Evolutionary conservation across 2,888 invertebrate genomes (phyloP).

Genomic region (Cheilosia grossa): DNA sequence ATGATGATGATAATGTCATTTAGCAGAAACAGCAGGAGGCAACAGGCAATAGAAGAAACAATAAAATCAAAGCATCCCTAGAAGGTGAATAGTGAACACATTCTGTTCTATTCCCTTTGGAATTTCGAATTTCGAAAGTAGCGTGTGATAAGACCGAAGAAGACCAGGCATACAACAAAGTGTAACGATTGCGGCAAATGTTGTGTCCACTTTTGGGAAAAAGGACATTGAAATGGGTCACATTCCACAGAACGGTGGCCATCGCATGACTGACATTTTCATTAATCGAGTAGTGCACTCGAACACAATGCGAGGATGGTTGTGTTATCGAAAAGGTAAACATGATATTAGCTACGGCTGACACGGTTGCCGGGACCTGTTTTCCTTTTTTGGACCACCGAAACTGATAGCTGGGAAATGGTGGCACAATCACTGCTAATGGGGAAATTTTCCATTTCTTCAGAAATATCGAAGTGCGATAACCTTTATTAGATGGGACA

Average conservation of each 20-base stretch:
- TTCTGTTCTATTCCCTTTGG: constrained; percentile 24
- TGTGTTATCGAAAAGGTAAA: constrained; percentile 53
- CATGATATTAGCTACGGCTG: constrained; percentile 57
- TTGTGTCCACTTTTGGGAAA: constrained; percentile 28
- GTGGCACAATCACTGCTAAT: constrained; percentile 7
- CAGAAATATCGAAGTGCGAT: not conserved
- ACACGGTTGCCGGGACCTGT: constrained; percentile 32
- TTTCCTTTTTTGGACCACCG: constrained; percentile 39
- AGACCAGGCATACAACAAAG: constrained; percentile 52
- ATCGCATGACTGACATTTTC: constrained; percentile 58
- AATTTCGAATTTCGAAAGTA: constrained; percentile 57
- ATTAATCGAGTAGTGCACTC: constrained; percentile 51
- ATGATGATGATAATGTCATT: constrained; percentile 64
- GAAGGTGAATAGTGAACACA: constrained; percentile 7
- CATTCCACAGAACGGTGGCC: constrained; percentile 68
- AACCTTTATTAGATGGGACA: not conserved
- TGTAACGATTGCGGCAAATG: constrained; percentile 52
- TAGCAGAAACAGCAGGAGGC: constrained; percentile 64
- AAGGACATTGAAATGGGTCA: constrained; percentile 58
- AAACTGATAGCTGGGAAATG: constrained; percentile 27
- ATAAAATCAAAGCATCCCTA: constrained; percentile 49
- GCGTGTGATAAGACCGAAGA: constrained; percentile 54
- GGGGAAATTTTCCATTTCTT: constrained; percentile 28
- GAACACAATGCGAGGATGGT: constrained; percentile 15
- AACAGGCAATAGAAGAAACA: constrained; percentile 11